These are phyloP conservation scores for Tapera naevia DNA, from an alignment of 2,797 vertebrate genomes.

Conservation along the genomic window DNA sequence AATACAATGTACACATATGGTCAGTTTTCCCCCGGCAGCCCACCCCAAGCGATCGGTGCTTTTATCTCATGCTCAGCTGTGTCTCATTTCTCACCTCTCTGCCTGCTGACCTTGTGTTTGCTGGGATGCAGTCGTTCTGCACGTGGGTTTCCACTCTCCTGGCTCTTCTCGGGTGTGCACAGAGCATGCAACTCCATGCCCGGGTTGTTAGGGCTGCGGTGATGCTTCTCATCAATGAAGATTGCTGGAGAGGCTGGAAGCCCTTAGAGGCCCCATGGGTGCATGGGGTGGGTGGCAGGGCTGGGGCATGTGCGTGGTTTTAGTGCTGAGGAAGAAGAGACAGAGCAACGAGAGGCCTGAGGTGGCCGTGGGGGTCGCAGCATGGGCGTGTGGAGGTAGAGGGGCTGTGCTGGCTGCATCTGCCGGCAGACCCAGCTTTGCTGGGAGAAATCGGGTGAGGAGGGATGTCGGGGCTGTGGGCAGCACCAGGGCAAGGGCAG, in stretches of 20 bases:
- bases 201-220: accelerated
- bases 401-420: background rate
- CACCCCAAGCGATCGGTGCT: background rate
- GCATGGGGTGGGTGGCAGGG: background rate
- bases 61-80: background rate
- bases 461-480: background rate
- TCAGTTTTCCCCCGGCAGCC: background rate
- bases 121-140: background rate
- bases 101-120: background rate
- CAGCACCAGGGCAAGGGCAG: background rate
- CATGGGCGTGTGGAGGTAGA: accelerated
- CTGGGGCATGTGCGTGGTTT: accelerated
- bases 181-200: background rate
- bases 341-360: background rate
- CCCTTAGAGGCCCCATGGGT: accelerated
- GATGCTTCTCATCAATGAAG: background rate
- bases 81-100: background rate
- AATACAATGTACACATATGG: background rate
- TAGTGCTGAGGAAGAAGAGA: background rate
- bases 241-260: background rate
- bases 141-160: accelerated
- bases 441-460: background rate
- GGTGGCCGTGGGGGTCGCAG: accelerated
- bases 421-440: background rate
- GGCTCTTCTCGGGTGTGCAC: background rate